A percentile compares a stretch with the other conserved stretches of the same genome.
These are phyloP conservation scores for Cancer borealis DNA, from an alignment of 2,888 invertebrate species.

Conservation along the genomic window DNA sequence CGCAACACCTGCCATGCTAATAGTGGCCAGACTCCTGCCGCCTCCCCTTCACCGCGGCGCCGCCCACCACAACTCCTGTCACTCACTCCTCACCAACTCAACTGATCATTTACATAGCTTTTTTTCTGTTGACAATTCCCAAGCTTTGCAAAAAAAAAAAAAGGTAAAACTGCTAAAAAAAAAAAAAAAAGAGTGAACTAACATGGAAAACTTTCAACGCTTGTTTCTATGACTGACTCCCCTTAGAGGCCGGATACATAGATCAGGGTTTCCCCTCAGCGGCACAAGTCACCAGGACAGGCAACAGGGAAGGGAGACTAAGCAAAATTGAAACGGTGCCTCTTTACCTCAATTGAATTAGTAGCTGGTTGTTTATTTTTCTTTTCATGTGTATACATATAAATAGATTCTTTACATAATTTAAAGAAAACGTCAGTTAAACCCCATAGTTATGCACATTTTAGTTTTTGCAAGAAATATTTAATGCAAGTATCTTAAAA, in stretches of 20 bases:
- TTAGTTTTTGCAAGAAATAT: not conserved
- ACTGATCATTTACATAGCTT: not conserved
- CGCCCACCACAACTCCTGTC: conserved; percentile 1
- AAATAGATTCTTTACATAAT: not conserved
- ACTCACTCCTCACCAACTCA: not conserved
- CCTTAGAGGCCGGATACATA: conserved; percentile 55
- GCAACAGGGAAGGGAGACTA: not conserved
- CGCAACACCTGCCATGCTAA: conserved; percentile 35
- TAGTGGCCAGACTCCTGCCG: conserved; percentile 7
- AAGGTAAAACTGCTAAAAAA: not conserved
- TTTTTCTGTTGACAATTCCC: not conserved
- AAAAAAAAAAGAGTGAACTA: not conserved
- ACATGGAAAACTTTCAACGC: not conserved
- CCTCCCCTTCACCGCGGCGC: not conserved
- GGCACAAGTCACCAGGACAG: conserved; percentile 40
- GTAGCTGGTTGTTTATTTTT: not conserved
- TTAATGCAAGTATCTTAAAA: not conserved
- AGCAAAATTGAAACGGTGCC: not conserved
- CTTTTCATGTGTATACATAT: not conserved
- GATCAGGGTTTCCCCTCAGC: conserved; percentile 57
- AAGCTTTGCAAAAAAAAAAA: not conserved
- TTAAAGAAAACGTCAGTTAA: not conserved
- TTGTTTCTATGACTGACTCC: not conserved
- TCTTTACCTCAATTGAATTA: not conserved
- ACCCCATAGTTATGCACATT: not conserved